Base-by-base conservation (phyloP, 2,113 vertebrate species). In the Alethe castanea region DNA sequence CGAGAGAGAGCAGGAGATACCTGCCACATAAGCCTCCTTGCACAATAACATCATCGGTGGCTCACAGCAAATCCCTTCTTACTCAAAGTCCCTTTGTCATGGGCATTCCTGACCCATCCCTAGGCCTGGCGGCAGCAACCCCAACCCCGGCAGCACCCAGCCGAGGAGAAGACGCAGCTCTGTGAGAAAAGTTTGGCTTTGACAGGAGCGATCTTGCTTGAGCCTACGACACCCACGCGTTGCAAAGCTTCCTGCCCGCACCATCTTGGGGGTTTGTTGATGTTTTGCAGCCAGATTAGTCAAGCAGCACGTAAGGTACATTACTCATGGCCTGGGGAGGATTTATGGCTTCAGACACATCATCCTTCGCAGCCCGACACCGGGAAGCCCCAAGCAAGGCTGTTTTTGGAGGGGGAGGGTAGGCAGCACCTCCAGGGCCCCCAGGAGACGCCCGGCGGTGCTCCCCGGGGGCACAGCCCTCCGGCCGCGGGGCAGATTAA, bases 241-340 rank as follows among this genome's bases (percentile, higher is more conserved):
- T 33, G 67, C 77, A 31, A 24, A 59, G 42, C 73, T 85, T 80
- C 91, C 85, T 79, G 86, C 78, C 28, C 19, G 5, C 45, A 71
- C 62, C 72, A 62, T 20, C 45, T 62, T 10, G 40, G 73, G 71
- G 52, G 11, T 29, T 45, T 36, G 59, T 65, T 57, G 88, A 59
- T 56, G 71, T 50, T 92, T 50, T 38, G 54, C 47, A 69, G 61
- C 5, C 64, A 13, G 76, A 40, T 87, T 40, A 92, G 73, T 77
- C 80, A 87, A 48, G 45, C 66, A 2, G 70, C 69, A 70, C 45
- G 6, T 25, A 44, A 84, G 29, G 52, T 8, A 28, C 67, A 61
- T 95, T 93, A 91, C 69, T 90, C 92, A 90, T 4, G 35, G 48
- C 8, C 59, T 29, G 38, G 29, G 66, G 53, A 73, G 35, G 62